Percentiles rank a stretch among this genome's conserved stretches.
Conservation (phyloP, 2,797 vertebrate genomes). For the Myotis pilosus region DNA sequence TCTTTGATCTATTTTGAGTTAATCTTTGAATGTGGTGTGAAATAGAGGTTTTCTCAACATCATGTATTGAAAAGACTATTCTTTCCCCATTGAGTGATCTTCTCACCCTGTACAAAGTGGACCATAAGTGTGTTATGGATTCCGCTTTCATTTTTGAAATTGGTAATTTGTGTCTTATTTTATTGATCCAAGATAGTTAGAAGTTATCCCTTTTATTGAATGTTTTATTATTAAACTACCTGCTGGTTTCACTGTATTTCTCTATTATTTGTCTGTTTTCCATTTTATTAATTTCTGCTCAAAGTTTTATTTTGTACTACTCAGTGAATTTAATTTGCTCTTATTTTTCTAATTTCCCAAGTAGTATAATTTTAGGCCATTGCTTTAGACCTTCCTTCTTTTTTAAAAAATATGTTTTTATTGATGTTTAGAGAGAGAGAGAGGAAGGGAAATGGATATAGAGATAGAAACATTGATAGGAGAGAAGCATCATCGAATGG, state of each 20-base stretch:
- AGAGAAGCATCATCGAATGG: too few relatives aligned
- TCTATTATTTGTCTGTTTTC: neutral
- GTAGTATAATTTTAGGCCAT: neutral
- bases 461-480: too few relatives aligned
- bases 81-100: neutral
- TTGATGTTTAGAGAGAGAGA: too few relatives aligned
- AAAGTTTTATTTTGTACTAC: neutral
- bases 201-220: neutral
- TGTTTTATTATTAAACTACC: neutral
- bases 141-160: neutral
- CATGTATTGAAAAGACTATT: neutral
- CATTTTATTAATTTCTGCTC: conserved; percentile 30
- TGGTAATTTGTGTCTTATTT: neutral
- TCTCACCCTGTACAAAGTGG: neutral
- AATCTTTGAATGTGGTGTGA: neutral
- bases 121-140: neutral
- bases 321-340: neutral
- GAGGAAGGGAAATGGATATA: too few relatives aligned
- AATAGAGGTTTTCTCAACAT: neutral
- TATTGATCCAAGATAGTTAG: neutral
- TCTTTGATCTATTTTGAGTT: conserved; percentile 4
- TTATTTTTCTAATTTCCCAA: neutral
- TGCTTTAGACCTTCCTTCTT: neutral
- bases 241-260: neutral
- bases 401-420: too few relatives aligned